A percentile compares a stretch with the other conserved stretches of the same genome.
These are phyloP conservation scores for Leptoteleia sp. DNA, from an alignment of 1,140 invertebrate genomes.

Conservation along the genomic window DNA sequence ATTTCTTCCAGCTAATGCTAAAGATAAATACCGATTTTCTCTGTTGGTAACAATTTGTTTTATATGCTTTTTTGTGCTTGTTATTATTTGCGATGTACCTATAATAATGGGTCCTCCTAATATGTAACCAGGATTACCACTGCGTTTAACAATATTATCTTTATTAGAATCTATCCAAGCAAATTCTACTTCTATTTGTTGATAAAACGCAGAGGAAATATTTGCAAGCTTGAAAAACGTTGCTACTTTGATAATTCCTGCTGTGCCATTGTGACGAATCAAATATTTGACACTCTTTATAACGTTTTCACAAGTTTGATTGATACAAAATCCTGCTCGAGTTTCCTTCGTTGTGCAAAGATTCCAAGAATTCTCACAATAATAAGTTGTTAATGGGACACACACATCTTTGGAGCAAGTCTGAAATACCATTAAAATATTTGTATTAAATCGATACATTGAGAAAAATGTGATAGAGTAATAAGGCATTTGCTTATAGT, in stretches of 20 bases:
- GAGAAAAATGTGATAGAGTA: no score
- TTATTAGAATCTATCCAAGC: slow-evolving; percentile 78
- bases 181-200: slow-evolving; percentile 81
- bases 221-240: slow-evolving; percentile 78
- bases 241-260: slow-evolving; percentile 80
- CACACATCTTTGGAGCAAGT: slow-evolving; percentile 81
- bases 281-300: slow-evolving; percentile 81
- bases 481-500: no score
- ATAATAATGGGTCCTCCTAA: slow-evolving; percentile 84
- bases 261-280: slow-evolving; percentile 83
- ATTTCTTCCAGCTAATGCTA: slow-evolving; percentile 74
- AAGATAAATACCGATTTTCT: slow-evolving; percentile 76
- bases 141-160: slow-evolving; percentile 77
- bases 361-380: slow-evolving; percentile 76
- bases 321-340: slow-evolving; percentile 63
- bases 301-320: slow-evolving; percentile 77
- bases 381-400: slow-evolving; percentile 74
- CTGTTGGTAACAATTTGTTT: slow-evolving; percentile 70
- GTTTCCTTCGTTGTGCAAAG: slow-evolving; percentile 65
- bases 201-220: slow-evolving; percentile 76
- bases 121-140: slow-evolving; percentile 87
- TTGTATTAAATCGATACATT: no score
- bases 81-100: slow-evolving; percentile 74
- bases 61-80: slow-evolving; percentile 60
- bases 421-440: slow-evolving; percentile 69